Base-by-base conservation (phyloP, 2,888 invertebrate species). In the Caenorhabditis becei region DNA sequence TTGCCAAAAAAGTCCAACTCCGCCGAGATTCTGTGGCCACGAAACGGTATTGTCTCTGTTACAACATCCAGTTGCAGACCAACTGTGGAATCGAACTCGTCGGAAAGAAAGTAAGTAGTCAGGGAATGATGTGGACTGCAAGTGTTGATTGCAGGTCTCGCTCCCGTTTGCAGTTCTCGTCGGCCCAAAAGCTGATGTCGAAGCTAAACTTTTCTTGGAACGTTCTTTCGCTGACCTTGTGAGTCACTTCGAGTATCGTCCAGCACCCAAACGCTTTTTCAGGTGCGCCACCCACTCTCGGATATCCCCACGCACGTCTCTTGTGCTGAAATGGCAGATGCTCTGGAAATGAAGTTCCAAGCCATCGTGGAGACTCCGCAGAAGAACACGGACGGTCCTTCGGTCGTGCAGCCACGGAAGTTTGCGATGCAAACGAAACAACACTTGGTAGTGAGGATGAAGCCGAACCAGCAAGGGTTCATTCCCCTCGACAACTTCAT, bases 341-440 rank as follows among this genome's bases (percentile, higher is more conserved):
- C 89, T 4, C 70, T 91, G 51, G 90, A 90, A 74, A 90, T 91
- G 89, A 90, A 91, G 77, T 91, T 90, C 63, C 90, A 90, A 77
- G 87, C 90, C 14, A 89, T 90, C 37, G 80, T 91, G 16, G 90
- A 91, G 62, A 91, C 89, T 0, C 90, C 90, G 2, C 89, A 88
- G 49, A 90, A 90, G 77, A 88, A 88, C 37, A 89, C 89, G 2
- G 90, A 90, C 67, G 87, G 86, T 2, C 89, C 89, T 1, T 80
- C 87, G 1, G 66, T 90, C 8, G 85, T 89, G 11, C 89, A 91
- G 49, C 90, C 90, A 1, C 71, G 87, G 26, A 86, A 82, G 56
- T 87, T 89, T 26, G 80, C 85, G 20, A 84, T 86, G 83, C 83
- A 86, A 37, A 58, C 88, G 18, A 89, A 89, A 51, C 88, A 89